Base-by-base conservation (phyloP, 1,140 invertebrate species). In the Danaus plexippus region DNA sequence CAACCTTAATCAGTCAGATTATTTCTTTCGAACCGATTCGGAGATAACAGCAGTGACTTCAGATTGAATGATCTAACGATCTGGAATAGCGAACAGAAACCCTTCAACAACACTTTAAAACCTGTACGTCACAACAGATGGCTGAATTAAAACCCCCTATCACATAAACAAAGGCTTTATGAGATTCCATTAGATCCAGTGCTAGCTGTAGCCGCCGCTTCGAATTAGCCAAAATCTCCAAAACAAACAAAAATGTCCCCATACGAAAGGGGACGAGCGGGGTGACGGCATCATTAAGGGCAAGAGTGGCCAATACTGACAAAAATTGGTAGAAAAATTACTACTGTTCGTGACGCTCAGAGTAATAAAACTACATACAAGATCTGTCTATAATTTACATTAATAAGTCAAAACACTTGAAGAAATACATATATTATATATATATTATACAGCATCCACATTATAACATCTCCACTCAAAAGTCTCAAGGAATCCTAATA, bases 161-260 rank as follows among this genome's bases (percentile, higher is more conserved):
- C 50, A 45, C 52, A 57, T 57, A 56, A 59, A 64, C 55, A 61
- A 61, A 64, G 55, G 59, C 43, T 57, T 54, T 57, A 61, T 49
- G 62, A 44, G 59, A 67, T 70, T 61, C 63, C 63, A 70, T 70
- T 72, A 75, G 64, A 53, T 58, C 59, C 51, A 58, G 55, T 55
- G 48, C 57, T 41, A 54, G 43, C 15, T 15, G 15, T 1, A 42
- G 61, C 43, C 52, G 59, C 52, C 43, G 58, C 47, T 59, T 53
- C 13, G 63, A 56, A 64, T 61, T 61, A 58, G 52, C 62, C 55
- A 64, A 69, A 67, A 72, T 67, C 60, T 59, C 53, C 61, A 70
- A 70, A 22, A 68, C 65, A 62, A 73, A 68, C 65, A 73, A 73
- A 67, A 67, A 58, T 53, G 57, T 57, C 64, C 66, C 62, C 59